Evolutionary conservation across 2,888 invertebrate genomes (phyloP).

Genomic region (Monopis laevigella): DNA sequence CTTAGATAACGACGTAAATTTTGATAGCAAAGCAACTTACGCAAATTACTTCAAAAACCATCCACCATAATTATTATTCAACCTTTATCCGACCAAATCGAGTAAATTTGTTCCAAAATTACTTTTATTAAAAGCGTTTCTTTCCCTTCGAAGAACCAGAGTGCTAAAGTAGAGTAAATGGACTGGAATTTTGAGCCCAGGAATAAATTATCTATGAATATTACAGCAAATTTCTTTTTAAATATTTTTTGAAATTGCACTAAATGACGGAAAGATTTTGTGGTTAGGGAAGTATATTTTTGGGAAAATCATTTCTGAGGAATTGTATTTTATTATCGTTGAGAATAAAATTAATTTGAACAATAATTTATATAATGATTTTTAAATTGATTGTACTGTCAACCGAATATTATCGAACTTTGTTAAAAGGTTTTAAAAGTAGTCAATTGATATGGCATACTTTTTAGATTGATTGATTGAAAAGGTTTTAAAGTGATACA

Average conservation of each 20-base stretch:
- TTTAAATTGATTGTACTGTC: too few relatives aligned
- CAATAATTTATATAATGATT: too few relatives aligned
- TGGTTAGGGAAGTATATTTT: too few relatives aligned
- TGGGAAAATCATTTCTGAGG: too few relatives aligned
- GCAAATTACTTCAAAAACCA: constrained; percentile 36
- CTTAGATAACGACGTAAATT: constrained; percentile 13
- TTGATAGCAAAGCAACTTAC: constrained; percentile 32
- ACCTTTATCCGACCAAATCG: constrained; percentile 51
- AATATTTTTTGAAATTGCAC: constrained; percentile 16
- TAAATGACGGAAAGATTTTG: neutral
- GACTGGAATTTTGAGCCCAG: constrained; percentile 53
- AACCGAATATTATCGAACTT: too few relatives aligned
- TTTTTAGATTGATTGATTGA: too few relatives aligned
- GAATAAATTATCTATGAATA: constrained; percentile 52
- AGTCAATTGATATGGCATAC: too few relatives aligned
- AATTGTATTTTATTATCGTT: too few relatives aligned
- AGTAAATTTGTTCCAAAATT: constrained; percentile 56
- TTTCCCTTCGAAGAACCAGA: constrained; percentile 49
- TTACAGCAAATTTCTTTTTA: constrained; percentile 41
- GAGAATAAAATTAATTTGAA: too few relatives aligned
- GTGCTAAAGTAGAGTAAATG: constrained; percentile 59
- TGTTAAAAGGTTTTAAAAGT: too few relatives aligned
- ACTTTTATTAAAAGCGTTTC: constrained; percentile 62
- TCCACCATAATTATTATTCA: constrained; percentile 52
- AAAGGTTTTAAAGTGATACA: too few relatives aligned